Percentiles rank a stretch among this genome's conserved stretches.
phyloP scores from a whole-genome alignment of 92 coral and sea anemone species.

The Phenganax subtilis region DNA sequence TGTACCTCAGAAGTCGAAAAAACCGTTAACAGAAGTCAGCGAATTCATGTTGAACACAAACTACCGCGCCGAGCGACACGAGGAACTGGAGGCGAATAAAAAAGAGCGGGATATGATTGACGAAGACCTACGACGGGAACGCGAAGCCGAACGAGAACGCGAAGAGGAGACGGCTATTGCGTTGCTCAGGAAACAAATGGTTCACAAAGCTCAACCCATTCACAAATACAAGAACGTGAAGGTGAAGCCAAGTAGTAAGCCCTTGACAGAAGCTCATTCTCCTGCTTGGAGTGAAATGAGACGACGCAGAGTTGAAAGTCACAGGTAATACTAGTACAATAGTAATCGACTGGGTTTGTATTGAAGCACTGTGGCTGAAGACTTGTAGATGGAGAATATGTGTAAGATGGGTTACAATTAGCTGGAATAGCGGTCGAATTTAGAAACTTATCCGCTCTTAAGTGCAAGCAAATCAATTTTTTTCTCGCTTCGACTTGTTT shows the following conservation, averaged over 20 bases:
- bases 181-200: slow-evolving; percentile 69
- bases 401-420: too few relatives aligned
- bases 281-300: slow-evolving; percentile 76
- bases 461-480: too few relatives aligned
- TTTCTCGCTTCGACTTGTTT: too few relatives aligned
- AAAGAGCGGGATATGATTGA: slow-evolving; percentile 61
- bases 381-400: too few relatives aligned
- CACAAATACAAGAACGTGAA: slow-evolving; percentile 62
- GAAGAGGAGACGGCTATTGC: slow-evolving; percentile 63
- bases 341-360: too few relatives aligned
- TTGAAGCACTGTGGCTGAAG: too few relatives aligned
- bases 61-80: slow-evolving; percentile 78
- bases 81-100: slow-evolving; percentile 64
- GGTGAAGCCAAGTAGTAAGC: slow-evolving; percentile 63
- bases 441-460: too few relatives aligned
- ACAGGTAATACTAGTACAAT: slow-evolving; percentile 2
- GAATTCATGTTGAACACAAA: slow-evolving; percentile 74
- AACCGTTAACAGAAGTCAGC: slow-evolving; percentile 71
- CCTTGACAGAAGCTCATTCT: slow-evolving; percentile 71
- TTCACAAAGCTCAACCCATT: slow-evolving; percentile 86
- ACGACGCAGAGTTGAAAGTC: slow-evolving; percentile 35
- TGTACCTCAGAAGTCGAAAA: slow-evolving; percentile 72
- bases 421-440: too few relatives aligned
- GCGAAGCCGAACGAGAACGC: slow-evolving; percentile 65
- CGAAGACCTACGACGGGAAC: slow-evolving; percentile 52